Conservation (phyloP, 2,888 invertebrate species). For the Bellardia pandia region DNA sequence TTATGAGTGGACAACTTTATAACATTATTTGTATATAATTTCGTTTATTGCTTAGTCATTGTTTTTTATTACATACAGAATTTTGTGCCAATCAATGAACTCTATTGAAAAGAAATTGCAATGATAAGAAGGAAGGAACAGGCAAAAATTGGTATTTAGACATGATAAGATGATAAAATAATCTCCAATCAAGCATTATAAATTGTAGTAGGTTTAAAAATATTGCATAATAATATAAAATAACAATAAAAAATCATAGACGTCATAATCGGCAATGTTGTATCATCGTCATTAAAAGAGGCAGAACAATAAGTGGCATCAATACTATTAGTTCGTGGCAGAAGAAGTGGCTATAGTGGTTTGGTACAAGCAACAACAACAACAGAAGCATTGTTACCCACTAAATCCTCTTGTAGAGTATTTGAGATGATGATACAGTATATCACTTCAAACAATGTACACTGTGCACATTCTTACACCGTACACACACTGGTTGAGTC, state of each 20-base stretch:
- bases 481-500: neutral
- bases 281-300: slow-evolving; percentile 19
- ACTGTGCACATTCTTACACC: neutral
- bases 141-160: slow-evolving; percentile 58
- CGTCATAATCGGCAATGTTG: neutral
- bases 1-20: neutral
- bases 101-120: slow-evolving; percentile 21
- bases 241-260: slow-evolving; percentile 32
- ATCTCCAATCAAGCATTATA: slow-evolving; percentile 64
- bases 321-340: slow-evolving; percentile 4
- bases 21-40: slow-evolving; percentile 4
- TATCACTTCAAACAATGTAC: slow-evolving; percentile 9
- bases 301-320: neutral
- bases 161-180: slow-evolving; percentile 63
- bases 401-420: slow-evolving; percentile 55
- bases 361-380: neutral
- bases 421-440: slow-evolving; percentile 47
- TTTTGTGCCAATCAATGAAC: slow-evolving; percentile 32
- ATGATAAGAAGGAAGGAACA: slow-evolving; percentile 21
- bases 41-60: slow-evolving; percentile 28
- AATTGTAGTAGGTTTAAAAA: slow-evolving; percentile 58
- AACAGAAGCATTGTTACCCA: slow-evolving; percentile 55
- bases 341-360: slow-evolving; percentile 15
- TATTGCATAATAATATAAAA: slow-evolving; percentile 45
- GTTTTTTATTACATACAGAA: slow-evolving; percentile 13